These are phyloP conservation scores for Hydropsyche betteni DNA, from an alignment of 2,888 invertebrate species.

Conservation along the genomic window DNA sequence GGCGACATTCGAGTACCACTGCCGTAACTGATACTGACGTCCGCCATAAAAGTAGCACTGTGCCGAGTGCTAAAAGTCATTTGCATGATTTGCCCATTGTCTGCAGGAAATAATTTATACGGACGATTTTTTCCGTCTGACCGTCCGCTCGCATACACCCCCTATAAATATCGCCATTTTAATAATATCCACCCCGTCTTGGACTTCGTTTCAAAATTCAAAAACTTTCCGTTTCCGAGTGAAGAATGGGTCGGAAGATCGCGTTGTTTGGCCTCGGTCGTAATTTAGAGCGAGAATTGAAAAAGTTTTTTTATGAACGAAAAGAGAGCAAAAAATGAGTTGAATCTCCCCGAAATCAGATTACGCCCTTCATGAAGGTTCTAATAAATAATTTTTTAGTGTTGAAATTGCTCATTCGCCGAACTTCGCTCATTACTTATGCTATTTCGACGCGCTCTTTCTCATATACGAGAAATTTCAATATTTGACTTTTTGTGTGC, in stretches of 20 bases:
- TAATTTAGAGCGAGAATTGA: slow-evolving; percentile 42
- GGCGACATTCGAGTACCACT: background rate
- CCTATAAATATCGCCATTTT: slow-evolving; percentile 38
- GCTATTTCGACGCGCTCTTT: background rate
- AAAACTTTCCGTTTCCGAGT: slow-evolving; percentile 39
- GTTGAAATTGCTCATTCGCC: slow-evolving; percentile 24
- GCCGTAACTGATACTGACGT: slow-evolving; percentile 29
- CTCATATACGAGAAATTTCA: background rate
- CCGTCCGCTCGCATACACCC: background rate
- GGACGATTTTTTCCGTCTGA: slow-evolving; percentile 1
- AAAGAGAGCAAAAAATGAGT: background rate
- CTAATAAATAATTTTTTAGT: slow-evolving; percentile 39
- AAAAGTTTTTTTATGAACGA: slow-evolving; percentile 36
- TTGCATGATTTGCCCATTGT: slow-evolving; percentile 37
- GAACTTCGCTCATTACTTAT: slow-evolving; percentile 19
- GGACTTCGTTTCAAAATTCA: slow-evolving; percentile 39
- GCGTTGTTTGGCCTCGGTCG: slow-evolving; percentile 28
- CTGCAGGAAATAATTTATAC: slow-evolving; percentile 38
- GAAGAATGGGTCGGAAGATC: slow-evolving; percentile 36
- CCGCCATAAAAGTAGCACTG: slow-evolving; percentile 16
- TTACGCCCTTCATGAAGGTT: slow-evolving; percentile 34
- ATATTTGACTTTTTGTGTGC: background rate
- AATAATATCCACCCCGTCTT: slow-evolving; percentile 38
- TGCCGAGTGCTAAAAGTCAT: slow-evolving; percentile 22
- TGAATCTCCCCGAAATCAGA: slow-evolving; percentile 32